Evolutionary conservation across 2,113 vertebrate genomes (phyloP).

Genomic region (Xiphophorus maculatus): DNA sequence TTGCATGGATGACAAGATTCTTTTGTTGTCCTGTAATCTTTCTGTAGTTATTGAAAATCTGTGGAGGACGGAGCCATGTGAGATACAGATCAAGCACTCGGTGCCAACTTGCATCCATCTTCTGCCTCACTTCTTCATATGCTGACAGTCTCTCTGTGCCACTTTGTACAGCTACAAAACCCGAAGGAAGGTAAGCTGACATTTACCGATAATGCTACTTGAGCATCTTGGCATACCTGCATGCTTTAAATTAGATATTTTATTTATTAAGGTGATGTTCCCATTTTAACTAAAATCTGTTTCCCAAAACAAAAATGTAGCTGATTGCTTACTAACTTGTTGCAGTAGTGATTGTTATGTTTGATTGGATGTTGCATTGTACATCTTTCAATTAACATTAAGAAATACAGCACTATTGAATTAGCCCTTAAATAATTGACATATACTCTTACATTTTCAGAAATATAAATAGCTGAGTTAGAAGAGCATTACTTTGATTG

Average conservation of each 20-base stretch:
- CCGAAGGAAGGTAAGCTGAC: slow-evolving; percentile 15
- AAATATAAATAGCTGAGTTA: background rate
- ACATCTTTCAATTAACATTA: background rate
- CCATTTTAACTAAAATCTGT: background rate
- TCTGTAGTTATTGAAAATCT: background rate
- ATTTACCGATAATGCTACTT: background rate
- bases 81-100: slow-evolving; percentile 25
- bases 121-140: slow-evolving; percentile 4
- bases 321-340: background rate
- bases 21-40: slow-evolving; percentile 19
- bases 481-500: background rate
- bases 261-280: background rate
- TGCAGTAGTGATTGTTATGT: background rate
- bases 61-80: slow-evolving; percentile 7
- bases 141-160: background rate
- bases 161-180: slow-evolving; percentile 4
- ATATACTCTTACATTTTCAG: too few species aligned
- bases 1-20: slow-evolving; percentile 8
- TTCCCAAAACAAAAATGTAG: background rate
- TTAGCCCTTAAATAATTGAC: background rate
- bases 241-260: background rate
- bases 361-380: background rate
- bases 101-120: background rate
- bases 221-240: background rate
- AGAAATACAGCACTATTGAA: background rate